Evolutionary conservation across 1,140 invertebrate genomes (phyloP).

Genomic region (Tetramorium alpestre): DNA sequence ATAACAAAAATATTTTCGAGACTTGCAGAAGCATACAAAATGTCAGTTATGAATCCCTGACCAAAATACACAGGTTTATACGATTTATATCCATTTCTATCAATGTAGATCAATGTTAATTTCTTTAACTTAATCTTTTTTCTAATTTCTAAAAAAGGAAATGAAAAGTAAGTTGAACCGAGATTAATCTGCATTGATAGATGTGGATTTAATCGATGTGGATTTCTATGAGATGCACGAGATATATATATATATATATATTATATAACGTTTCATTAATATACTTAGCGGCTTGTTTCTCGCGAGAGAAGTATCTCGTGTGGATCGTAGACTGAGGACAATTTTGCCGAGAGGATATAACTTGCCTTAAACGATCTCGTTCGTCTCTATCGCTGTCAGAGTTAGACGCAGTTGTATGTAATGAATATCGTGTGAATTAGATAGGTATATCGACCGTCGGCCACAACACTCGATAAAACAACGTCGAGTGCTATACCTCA

Average conservation of each 20-base stretch:
- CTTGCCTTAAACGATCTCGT: constrained; percentile 34
- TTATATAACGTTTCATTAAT: constrained; percentile 39
- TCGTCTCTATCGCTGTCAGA: background rate
- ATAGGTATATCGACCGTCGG: constrained; percentile 16
- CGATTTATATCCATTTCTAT: background rate
- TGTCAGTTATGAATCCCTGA: background rate
- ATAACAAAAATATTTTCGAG: background rate
- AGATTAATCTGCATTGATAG: too few relatives aligned
- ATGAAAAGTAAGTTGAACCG: too few relatives aligned
- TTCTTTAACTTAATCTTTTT: too few relatives aligned
- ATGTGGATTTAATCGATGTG: too few relatives aligned
- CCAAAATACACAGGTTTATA: background rate
- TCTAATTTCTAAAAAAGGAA: too few relatives aligned
- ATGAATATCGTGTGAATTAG: background rate
- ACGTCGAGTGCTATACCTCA: background rate
- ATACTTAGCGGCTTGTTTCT: background rate
- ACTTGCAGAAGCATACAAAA: background rate
- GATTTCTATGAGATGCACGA: background rate
- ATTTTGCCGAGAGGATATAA: background rate
- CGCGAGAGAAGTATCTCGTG: background rate
- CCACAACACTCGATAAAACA: constrained; percentile 2
- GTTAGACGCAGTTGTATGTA: background rate
- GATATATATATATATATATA: background rate
- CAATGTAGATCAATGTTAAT: too few relatives aligned
- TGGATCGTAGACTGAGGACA: background rate